Evolutionary conservation across 2,113 vertebrate species (phyloP).

Genomic region (Irena cyanogastra): DNA sequence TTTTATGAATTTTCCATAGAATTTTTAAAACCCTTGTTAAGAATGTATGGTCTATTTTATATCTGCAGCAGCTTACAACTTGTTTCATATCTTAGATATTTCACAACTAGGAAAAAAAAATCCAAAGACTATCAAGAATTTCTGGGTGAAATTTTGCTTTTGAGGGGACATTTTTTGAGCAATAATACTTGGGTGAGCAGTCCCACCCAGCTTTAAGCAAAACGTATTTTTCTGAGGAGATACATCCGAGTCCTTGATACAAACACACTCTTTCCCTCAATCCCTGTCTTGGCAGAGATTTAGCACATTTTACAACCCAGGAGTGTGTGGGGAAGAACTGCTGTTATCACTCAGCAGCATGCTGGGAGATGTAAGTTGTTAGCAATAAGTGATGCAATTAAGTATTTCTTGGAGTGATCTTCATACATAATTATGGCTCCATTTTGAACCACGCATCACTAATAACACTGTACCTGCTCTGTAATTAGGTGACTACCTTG

Average conservation of each 20-base stretch:
- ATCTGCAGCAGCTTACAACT: not conserved
- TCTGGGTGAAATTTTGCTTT: not conserved
- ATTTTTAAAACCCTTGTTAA: not conserved
- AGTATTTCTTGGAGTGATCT: constrained; percentile 57
- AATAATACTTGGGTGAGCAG: not conserved
- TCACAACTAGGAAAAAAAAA: not conserved
- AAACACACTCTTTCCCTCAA: not conserved
- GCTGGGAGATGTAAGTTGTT: constrained; percentile 23
- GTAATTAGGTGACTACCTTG: constrained; percentile 59
- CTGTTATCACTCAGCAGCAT: constrained; percentile 30
- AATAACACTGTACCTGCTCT: constrained; percentile 56
- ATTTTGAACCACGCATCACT: constrained; percentile 32
- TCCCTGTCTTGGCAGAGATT: not conserved
- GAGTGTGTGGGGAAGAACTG: not conserved
- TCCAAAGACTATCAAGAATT: not conserved
- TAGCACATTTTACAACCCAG: not conserved
- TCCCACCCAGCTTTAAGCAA: not conserved
- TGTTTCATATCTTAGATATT: not conserved
- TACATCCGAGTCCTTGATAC: not conserved
- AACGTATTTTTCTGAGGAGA: not conserved
- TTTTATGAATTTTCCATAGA: not conserved
- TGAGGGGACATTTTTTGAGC: not conserved
- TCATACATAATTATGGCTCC: constrained; percentile 53
- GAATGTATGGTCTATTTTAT: not conserved
- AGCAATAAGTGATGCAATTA: constrained; percentile 59